Evolutionary conservation across 2,888 invertebrate genomes (phyloP), one percentile per base, ranked within the genome.

Genomic region (Drosophila nr. perissopoda): DNA sequence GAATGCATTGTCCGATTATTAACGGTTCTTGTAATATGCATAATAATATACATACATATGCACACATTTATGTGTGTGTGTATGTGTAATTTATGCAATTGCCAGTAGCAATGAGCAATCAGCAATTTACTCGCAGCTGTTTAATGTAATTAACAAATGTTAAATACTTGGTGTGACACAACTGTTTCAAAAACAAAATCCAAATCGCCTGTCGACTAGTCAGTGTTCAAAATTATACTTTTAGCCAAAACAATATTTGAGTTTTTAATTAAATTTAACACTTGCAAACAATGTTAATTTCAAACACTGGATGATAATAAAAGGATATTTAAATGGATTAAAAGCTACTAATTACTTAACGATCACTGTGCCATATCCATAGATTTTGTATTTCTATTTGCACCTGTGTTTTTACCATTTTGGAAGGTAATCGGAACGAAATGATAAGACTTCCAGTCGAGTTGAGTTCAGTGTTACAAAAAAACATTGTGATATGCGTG

Each of bases 111-210:
- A 42, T 33, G 18, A n/a, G 38, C 60, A 74, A 69, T 68, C 74
- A 29, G 18, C 48, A 49, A 49, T 29, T 56, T 18, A 70, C 58
- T 34, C 5, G 42, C 77, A 80, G 62, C 60, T 80, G 77, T 76
- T 80, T 71, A 67, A 67, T 53, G 48, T 53, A 67, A 64, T 80
- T 67, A 60, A 51, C 59, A 70, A 76, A 69, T 79, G 64, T 40
- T 49, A 57, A 36, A 48, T 56, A 53, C 36, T 18, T 13, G 61
- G 25, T 54, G 38, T 40, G 33, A 31, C 25, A 65, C 81, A 80
- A 65, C 65, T 80, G 76, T 80, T 76, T 53, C 51, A 57, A 79
- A 62, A 62, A 51, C 2, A 25, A 33, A 31, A 16, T 13, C 4
- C 13, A 33, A 36, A 53, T 52, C 2, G 48, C 21, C 25, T 46